These are phyloP conservation scores for Eremophila alpestris DNA, from an alignment of 2,797 vertebrate genomes.

Conservation along the genomic window DNA sequence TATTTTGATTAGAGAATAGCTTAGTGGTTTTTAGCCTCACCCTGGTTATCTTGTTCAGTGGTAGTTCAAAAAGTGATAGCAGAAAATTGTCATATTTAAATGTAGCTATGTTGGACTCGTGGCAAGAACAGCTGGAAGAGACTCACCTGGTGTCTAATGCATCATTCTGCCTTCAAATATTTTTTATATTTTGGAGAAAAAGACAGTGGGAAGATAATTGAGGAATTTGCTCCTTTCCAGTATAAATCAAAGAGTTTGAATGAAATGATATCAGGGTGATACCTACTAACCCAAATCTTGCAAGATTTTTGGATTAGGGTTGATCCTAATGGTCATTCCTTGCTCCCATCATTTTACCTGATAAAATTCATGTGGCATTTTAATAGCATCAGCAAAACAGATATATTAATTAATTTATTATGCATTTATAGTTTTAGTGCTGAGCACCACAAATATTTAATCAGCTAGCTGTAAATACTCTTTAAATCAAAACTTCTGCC, in stretches of 20 bases:
- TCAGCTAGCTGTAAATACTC: not conserved
- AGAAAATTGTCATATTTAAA: not conserved
- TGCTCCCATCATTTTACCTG: not conserved
- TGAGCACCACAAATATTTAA: not conserved
- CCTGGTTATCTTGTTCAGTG: not conserved
- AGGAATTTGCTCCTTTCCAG: not conserved
- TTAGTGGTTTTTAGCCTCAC: not conserved
- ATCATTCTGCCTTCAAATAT: not conserved
- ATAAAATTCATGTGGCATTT: not conserved
- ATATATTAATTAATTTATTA: not conserved
- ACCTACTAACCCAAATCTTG: too few species aligned
- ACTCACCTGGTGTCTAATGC: not conserved
- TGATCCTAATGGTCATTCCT: not conserved
- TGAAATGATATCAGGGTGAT: fast-evolving
- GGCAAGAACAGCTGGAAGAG: not conserved
- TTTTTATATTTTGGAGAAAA: not conserved
- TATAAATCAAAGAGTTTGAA: not conserved
- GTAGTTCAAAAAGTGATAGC: not conserved
- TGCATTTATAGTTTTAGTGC: not conserved
- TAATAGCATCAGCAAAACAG: not conserved
- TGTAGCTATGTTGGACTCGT: not conserved
- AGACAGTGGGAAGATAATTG: not conserved
- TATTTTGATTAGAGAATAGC: not conserved
- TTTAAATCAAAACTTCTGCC: not conserved
- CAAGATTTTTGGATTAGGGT: not conserved